Percentiles rank a stretch among this genome's conserved stretches.
phyloP scores from a whole-genome alignment of 2,797 vertebrate genomes.

The Malacoraja senta region DNA sequence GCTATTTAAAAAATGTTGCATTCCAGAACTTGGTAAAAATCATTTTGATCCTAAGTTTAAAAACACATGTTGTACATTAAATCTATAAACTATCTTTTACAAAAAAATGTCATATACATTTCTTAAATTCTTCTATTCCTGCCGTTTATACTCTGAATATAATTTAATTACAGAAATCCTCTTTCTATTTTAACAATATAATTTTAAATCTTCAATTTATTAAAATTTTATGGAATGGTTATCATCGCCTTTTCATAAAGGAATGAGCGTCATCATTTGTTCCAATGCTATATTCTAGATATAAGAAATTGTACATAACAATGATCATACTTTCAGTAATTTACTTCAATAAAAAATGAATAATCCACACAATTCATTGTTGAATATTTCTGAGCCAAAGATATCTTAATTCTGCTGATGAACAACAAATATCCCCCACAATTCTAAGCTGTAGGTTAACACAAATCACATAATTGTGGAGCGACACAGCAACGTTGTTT shows the following conservation, averaged over 20 bases:
- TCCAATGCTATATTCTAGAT: neutral
- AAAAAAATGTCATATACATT: neutral
- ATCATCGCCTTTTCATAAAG: neutral
- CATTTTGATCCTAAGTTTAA: neutral
- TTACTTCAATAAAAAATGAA: neutral
- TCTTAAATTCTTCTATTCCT: neutral
- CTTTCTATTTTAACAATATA: neutral
- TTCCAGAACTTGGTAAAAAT: neutral
- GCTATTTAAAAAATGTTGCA: neutral
- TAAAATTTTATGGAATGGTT: neutral
- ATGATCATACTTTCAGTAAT: neutral
- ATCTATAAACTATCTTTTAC: neutral
- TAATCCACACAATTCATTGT: neutral
- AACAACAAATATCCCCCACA: neutral
- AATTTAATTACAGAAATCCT: neutral
- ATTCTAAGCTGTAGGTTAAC: neutral
- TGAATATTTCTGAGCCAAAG: neutral
- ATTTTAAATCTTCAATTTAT: slow-evolving; percentile 9
- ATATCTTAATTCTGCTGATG: neutral
- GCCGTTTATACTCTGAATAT: neutral
- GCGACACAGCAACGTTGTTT: neutral
- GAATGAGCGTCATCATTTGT: neutral
- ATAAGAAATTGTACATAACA: neutral
- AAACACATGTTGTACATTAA: neutral
- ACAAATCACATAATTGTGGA: neutral